These are phyloP conservation scores for Hemicordylus capensis DNA, from an alignment of 2,113 vertebrate genomes.

Conservation along the genomic window DNA sequence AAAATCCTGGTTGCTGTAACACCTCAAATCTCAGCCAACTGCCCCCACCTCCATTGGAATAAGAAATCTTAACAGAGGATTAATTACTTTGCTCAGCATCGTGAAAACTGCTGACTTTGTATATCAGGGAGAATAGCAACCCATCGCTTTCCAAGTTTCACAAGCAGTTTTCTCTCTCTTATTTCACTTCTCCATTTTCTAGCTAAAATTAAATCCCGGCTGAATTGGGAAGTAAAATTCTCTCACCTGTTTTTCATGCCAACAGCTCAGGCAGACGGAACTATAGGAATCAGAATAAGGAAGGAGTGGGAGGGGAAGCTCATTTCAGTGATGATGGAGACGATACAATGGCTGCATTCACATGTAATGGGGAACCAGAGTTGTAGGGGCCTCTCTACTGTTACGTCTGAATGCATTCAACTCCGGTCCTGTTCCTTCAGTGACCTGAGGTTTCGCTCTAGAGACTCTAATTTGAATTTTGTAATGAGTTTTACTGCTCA, in stretches of 20 bases:
- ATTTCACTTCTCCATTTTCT: constrained; percentile 43
- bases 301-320: accelerated
- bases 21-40: not conserved
- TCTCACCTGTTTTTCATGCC: not conserved
- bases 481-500: too few species aligned
- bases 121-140: not conserved
- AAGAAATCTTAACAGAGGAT: not conserved
- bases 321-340: not conserved
- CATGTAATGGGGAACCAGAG: too few species aligned
- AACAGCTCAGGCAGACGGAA: not conserved
- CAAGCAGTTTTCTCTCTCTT: not conserved
- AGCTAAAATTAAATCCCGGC: constrained; percentile 28
- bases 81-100: constrained; percentile 16
- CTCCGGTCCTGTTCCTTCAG: too few species aligned
- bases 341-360: too few species aligned
- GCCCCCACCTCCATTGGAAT: not conserved
- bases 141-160: constrained; percentile 21
- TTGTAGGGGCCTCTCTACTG: too few species aligned
- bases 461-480: too few species aligned
- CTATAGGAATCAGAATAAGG: not conserved
- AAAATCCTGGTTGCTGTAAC: not conserved
- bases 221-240: not conserved
- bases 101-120: constrained; percentile 27
- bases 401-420: too few species aligned
- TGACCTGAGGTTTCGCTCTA: too few species aligned